Evolutionary conservation across 1,140 invertebrate species (phyloP).

Genomic region (Drosophila jambulina): DNA sequence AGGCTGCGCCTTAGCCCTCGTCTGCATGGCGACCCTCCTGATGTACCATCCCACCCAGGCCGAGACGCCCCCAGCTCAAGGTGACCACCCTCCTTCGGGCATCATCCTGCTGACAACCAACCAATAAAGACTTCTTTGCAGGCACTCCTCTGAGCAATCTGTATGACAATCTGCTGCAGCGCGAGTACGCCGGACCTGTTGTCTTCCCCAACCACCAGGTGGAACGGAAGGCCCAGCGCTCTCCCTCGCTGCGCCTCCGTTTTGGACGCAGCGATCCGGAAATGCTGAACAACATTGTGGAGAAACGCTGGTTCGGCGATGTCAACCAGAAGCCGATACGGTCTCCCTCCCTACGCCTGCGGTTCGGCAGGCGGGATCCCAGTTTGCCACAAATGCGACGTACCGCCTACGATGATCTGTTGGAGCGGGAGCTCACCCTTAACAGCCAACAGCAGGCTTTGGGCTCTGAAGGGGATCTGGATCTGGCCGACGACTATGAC

Average conservation of each 20-base stretch:
- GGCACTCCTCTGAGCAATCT: slow-evolving; percentile 68
- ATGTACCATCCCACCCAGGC: slow-evolving; percentile 46
- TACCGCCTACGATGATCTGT: slow-evolving; percentile 66
- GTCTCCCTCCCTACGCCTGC: slow-evolving; percentile 87
- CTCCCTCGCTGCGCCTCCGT: slow-evolving; percentile 89
- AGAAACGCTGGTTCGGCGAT: slow-evolving; percentile 84
- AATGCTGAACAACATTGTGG: slow-evolving; percentile 62
- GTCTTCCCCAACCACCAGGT: slow-evolving; percentile 87
- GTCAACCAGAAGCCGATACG: slow-evolving; percentile 86
- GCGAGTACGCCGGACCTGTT: slow-evolving; percentile 81
- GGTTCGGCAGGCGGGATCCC: slow-evolving; percentile 88
- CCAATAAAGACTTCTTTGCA: slow-evolving; percentile 9
- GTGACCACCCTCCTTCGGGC: slow-evolving; percentile 7
- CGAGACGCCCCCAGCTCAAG: slow-evolving; percentile 48
- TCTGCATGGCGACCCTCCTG: slow-evolving; percentile 40
- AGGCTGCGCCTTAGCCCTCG: slow-evolving; percentile 49
- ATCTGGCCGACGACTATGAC: slow-evolving; percentile 53
- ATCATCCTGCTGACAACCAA: background rate
- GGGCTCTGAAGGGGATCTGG: slow-evolving; percentile 27
- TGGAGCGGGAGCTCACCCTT: slow-evolving; percentile 65
- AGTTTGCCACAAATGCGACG: slow-evolving; percentile 84
- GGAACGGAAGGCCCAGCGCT: slow-evolving; percentile 90
- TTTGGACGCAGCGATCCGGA: slow-evolving; percentile 90
- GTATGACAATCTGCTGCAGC: slow-evolving; percentile 80
- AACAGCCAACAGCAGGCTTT: slow-evolving; percentile 51